Percentiles rank a stretch among this genome's conserved stretches.
Evolutionary conservation across 2,113 vertebrate species (phyloP).

Genomic region (Chelonoidis abingdonii): DNA sequence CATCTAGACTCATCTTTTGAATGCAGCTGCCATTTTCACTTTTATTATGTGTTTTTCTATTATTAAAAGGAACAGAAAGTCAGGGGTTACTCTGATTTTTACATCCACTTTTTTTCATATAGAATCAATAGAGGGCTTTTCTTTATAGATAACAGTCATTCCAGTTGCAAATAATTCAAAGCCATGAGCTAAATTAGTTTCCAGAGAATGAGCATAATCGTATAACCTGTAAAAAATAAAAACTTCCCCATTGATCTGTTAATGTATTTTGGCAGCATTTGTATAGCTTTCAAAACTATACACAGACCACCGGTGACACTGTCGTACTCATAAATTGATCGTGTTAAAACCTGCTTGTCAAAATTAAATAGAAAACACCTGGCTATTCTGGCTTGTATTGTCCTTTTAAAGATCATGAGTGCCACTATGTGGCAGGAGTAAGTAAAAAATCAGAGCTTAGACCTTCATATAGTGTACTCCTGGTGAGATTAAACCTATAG

Average conservation of each 20-base stretch:
- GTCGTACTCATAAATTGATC: slow-evolving; percentile 45
- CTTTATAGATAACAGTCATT: background rate
- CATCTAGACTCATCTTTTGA: background rate
- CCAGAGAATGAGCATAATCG: background rate
- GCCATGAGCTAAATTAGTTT: background rate
- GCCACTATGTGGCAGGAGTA: slow-evolving; percentile 55
- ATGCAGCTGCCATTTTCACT: background rate
- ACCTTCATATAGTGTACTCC: background rate
- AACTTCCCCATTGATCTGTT: slow-evolving; percentile 58
- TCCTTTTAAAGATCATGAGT: slow-evolving; percentile 23
- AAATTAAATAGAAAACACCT: slow-evolving; percentile 61
- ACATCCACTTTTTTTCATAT: background rate
- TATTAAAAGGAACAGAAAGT: background rate
- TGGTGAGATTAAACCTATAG: fast-evolving
- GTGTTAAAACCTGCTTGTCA: slow-evolving; percentile 54
- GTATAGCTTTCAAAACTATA: slow-evolving; percentile 40
- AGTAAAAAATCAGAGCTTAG: background rate
- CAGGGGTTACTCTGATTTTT: background rate
- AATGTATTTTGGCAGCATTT: slow-evolving; percentile 62
- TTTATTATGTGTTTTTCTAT: background rate
- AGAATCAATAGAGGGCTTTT: background rate
- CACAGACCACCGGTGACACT: slow-evolving; percentile 56
- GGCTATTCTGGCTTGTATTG: background rate
- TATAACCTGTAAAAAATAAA: slow-evolving; percentile 45
- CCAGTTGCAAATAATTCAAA: background rate